Evolutionary conservation across 64 coral and sea anemone genomes (phyloP), one percentile per base, ranked within the genome.

Genomic region (Anthopleura sola): DNA sequence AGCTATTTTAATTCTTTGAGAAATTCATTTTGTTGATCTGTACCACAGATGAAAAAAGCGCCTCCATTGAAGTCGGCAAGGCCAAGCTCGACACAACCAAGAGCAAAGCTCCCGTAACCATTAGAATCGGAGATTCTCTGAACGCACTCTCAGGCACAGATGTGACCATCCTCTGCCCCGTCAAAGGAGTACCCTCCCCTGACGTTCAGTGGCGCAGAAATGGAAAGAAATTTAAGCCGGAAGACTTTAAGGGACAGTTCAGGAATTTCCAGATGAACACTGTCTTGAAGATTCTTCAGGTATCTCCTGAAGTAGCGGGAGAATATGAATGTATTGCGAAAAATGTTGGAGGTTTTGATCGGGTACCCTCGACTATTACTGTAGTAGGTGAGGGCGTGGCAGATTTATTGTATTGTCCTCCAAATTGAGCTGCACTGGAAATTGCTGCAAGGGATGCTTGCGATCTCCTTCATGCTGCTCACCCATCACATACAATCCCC

Each of bases 271-370:
- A n/a, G 10, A 79, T 75, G 55, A 50, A 86, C 75, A 47, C 76
- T 24, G 54, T 79, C 11, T 66, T 96, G 68, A 83, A 33, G 21
- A 87, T 92, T 50, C 3, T 81, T 0, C 83, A 76, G 58, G 32
- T 96, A 50, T 78, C 64, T 16, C 20, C 71, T 46, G 79, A 87
- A 31, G 88, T 85, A 68, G 60, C 83, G n/a, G 94, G 94, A 4
- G 84, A 86, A n/a, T 87, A 89, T 50, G 86, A 96, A 29, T 96
- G 94, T 36, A 66, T 92, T 12, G 94, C 90, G 26, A 80, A 34
- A 1, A 96, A 96, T 86, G 47, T 89, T 14, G 94, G 90, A 26
- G 94, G 90, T 51, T 78, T 87, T 2, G 94, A 96, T 66, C 78
- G 94, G 58, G 82, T 64, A 16, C 87, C 86, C 4, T 92, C 90